Evolutionary conservation across 2,888 invertebrate species (phyloP).

Genomic region (Ernsta delagoae): DNA sequence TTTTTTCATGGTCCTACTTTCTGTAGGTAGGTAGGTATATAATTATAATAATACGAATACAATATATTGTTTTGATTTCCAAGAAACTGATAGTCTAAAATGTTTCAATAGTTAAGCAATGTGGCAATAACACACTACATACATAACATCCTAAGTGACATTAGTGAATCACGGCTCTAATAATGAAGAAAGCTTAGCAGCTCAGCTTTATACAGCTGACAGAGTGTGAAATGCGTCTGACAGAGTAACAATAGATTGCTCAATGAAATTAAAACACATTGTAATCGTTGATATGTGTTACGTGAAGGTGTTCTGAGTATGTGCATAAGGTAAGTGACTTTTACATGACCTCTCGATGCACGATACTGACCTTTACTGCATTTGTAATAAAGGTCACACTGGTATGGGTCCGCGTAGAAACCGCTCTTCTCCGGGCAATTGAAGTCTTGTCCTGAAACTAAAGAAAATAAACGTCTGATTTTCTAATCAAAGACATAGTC

Average conservation of each 20-base stretch:
- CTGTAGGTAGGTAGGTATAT: no score
- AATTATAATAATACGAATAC: no score
- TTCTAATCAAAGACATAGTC: background rate
- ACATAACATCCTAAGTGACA: background rate
- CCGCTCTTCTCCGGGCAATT: conserved; percentile 90
- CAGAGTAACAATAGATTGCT: conserved; percentile 23
- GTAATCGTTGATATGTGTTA: conserved; percentile 22
- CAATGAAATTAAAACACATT: conserved; percentile 31
- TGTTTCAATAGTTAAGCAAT: background rate
- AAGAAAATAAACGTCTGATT: conserved; percentile 41
- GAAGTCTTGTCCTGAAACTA: conserved; percentile 83
- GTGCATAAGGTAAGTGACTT: conserved; percentile 48
- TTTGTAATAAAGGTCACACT: conserved; percentile 92
- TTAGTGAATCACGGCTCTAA: background rate
- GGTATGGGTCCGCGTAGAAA: conserved; percentile 89
- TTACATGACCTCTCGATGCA: conserved; percentile 56
- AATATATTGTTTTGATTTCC: no score
- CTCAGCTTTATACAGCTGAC: conserved; percentile 11
- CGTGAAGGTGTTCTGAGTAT: conserved; percentile 26
- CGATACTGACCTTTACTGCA: conserved; percentile 86
- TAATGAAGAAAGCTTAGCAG: background rate
- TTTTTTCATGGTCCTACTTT: no score
- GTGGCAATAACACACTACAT: background rate
- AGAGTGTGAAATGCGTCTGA: conserved; percentile 9
- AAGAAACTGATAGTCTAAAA: no score